phyloP scores from a whole-genome alignment of 2,888 invertebrate species.

The Erebia epiphron region DNA sequence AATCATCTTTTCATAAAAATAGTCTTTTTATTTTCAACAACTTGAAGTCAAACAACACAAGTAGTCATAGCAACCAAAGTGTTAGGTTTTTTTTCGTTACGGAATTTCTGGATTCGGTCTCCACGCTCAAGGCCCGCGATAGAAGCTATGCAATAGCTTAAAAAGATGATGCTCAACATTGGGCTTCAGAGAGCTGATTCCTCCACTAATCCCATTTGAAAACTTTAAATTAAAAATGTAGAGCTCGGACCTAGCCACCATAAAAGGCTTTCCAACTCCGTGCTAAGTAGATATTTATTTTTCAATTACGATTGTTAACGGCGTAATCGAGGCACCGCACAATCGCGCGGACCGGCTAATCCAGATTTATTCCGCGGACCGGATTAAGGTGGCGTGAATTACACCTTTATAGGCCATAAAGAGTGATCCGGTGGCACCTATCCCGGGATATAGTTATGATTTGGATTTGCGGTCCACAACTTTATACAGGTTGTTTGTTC shows the following conservation, averaged over 20 bases:
- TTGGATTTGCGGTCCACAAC: constrained; percentile 54
- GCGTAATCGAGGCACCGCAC: constrained; percentile 77
- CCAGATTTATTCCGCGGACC: constrained; percentile 80
- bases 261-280: constrained; percentile 13
- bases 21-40: too few species aligned
- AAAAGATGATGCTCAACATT: too few species aligned
- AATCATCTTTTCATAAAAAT: too few species aligned
- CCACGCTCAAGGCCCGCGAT: too few species aligned
- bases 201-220: neutral
- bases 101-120: too few species aligned
- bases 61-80: too few species aligned
- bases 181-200: neutral
- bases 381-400: constrained; percentile 83
- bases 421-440: constrained; percentile 79
- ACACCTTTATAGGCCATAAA: constrained; percentile 83
- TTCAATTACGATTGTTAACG: constrained; percentile 82
- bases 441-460: constrained; percentile 76
- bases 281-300: constrained; percentile 57
- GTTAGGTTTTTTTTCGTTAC: too few species aligned
- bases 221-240: constrained; percentile 6
- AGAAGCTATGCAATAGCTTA: too few species aligned
- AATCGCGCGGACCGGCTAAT: constrained; percentile 76
- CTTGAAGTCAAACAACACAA: too few species aligned
- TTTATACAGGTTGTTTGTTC: constrained; percentile 30
- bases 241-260: neutral